Percentiles rank a stretch among this genome's conserved stretches.
These are phyloP conservation scores for Cydia fagiglandana DNA, from an alignment of 1,140 invertebrate genomes.

Conservation along the genomic window DNA sequence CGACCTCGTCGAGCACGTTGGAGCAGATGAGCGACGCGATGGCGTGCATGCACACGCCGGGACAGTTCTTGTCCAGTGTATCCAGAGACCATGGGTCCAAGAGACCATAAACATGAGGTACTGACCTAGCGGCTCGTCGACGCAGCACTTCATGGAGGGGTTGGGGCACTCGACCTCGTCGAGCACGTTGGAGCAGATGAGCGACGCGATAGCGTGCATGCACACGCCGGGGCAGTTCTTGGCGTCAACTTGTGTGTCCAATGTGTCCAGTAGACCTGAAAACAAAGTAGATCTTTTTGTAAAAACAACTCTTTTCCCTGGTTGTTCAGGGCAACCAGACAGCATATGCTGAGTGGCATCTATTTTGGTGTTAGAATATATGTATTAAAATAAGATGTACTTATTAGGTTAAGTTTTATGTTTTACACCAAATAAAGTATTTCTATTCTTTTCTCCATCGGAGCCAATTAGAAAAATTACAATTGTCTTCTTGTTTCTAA, in stretches of 20 bases:
- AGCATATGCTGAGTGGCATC: no score
- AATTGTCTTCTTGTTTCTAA: no score
- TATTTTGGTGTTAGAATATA: no score
- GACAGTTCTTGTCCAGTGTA: slow-evolving; percentile 90
- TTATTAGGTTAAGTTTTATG: no score
- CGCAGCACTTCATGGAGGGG: slow-evolving; percentile 89
- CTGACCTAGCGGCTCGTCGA: slow-evolving; percentile 82
- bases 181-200: slow-evolving; percentile 91
- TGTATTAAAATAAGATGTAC: no score
- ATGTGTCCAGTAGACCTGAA: slow-evolving; percentile 88
- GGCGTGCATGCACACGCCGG: slow-evolving; percentile 90
- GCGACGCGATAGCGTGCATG: slow-evolving; percentile 88
- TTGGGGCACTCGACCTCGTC: slow-evolving; percentile 89
- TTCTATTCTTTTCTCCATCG: no score
- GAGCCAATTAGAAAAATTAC: no score
- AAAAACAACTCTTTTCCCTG: no score
- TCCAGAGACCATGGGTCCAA: slow-evolving; percentile 90
- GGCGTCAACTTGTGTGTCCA: slow-evolving; percentile 89
- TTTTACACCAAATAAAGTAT: no score
- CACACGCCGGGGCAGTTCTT: slow-evolving; percentile 93
- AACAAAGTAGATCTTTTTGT: slow-evolving; percentile 7
- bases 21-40: slow-evolving; percentile 82
- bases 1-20: slow-evolving; percentile 86
- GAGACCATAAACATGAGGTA: slow-evolving; percentile 76
- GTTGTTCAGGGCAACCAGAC: no score